phyloP scores from a whole-genome alignment of 1,140 invertebrate genomes.

The Ceratitis capitata region DNA sequence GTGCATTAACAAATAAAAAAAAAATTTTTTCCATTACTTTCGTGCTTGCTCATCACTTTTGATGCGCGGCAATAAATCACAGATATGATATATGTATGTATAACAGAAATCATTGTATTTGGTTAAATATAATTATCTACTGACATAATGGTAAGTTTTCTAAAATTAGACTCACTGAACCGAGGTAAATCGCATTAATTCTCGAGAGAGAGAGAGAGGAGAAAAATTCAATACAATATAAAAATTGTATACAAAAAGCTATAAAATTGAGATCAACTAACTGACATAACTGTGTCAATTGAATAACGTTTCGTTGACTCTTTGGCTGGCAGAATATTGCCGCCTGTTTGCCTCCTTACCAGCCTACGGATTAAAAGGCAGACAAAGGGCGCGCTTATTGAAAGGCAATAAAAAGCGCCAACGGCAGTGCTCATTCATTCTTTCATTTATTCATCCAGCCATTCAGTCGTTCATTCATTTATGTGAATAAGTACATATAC shows the following conservation, averaged over 20 bases:
- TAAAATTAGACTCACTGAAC: not conserved
- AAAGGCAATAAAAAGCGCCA: not conserved
- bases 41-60: not conserved
- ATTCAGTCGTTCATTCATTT: not conserved
- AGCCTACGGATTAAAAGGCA: not conserved
- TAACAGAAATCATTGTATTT: too few species aligned
- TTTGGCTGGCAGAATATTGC: not conserved
- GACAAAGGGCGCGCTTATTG: not conserved
- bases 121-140: not conserved
- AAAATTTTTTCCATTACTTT: not conserved
- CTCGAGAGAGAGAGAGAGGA: not conserved
- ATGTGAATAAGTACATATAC: not conserved
- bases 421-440: not conserved
- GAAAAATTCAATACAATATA: not conserved
- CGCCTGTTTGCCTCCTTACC: not conserved
- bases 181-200: not conserved
- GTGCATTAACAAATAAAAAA: too few species aligned
- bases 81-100: not conserved
- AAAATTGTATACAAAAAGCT: not conserved
- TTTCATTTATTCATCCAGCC: not conserved
- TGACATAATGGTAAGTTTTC: not conserved
- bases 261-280: not conserved
- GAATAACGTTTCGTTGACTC: not conserved
- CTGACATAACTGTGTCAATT: conserved; percentile 6
- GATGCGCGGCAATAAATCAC: not conserved